phyloP scores from a whole-genome alignment of 2,797 vertebrate species.

The Epinephelus coioides region DNA sequence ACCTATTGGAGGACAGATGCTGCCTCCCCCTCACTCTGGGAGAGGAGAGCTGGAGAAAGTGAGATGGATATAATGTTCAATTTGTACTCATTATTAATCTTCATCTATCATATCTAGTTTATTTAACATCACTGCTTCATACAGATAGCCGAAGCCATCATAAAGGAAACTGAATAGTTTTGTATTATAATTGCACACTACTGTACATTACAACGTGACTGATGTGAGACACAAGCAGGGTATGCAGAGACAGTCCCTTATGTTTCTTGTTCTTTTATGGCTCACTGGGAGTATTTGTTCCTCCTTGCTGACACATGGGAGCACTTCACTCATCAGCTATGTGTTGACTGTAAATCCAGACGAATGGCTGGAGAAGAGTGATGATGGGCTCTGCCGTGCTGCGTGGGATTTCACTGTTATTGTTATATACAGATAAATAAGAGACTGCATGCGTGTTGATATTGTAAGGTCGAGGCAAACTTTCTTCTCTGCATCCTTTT shows the following conservation, averaged over 20 bases:
- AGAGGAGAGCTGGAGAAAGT: background rate
- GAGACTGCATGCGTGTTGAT: constrained; percentile 48
- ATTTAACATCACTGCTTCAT: constrained; percentile 5
- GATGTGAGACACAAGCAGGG: constrained; percentile 16
- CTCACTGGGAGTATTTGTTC: constrained; percentile 36
- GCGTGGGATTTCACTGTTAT: constrained; percentile 62
- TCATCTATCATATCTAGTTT: background rate
- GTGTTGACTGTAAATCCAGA: constrained; percentile 83
- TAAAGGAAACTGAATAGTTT: background rate
- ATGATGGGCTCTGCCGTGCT: constrained; percentile 39
- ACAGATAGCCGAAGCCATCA: background rate
- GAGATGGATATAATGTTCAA: background rate
- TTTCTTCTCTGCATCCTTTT: background rate
- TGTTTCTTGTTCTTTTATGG: constrained; percentile 37
- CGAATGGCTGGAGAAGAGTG: constrained; percentile 27
- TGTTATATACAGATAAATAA: constrained; percentile 75
- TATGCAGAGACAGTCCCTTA: constrained; percentile 31
- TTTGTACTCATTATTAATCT: constrained; percentile 26
- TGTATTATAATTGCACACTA: background rate
- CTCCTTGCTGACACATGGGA: constrained; percentile 67
- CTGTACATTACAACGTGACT: background rate
- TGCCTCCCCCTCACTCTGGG: constrained; percentile 27
- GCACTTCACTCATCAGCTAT: constrained; percentile 46
- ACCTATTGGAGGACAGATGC: constrained; percentile 1
- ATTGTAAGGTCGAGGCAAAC: constrained; percentile 1